Evolutionary conservation across 2,797 vertebrate genomes (phyloP).

Genomic region (Typhlichthys subterraneus): DNA sequence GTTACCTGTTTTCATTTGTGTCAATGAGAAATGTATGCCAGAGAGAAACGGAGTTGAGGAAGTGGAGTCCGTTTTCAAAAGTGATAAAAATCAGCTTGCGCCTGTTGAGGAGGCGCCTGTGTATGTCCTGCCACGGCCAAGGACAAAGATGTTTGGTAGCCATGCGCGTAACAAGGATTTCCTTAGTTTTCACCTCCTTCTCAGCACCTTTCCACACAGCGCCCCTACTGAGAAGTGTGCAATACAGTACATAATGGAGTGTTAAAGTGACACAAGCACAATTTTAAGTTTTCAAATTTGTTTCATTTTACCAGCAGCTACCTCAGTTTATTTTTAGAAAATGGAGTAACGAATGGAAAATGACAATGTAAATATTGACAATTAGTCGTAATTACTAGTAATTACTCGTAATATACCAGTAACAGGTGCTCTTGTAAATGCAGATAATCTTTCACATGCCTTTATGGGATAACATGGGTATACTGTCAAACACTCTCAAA

Average conservation of each 20-base stretch:
- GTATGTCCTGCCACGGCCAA: conserved; percentile 68
- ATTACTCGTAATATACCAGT: no score
- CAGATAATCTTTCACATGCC: no score
- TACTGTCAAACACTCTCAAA: no score
- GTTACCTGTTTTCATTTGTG: conserved; percentile 59
- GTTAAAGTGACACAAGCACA: neutral
- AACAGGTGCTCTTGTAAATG: no score
- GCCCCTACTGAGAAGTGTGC: neutral
- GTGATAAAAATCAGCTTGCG: conserved; percentile 86
- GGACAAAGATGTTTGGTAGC: conserved; percentile 70
- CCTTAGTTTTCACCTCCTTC: conserved; percentile 27
- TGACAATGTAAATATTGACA: no score
- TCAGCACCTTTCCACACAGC: conserved; percentile 22
- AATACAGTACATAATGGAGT: neutral
- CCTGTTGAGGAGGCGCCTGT: conserved; percentile 75
- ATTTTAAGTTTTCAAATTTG: neutral
- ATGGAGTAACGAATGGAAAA: no score
- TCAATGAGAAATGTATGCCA: conserved; percentile 58
- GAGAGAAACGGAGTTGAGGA: conserved; percentile 66
- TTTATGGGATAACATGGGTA: no score
- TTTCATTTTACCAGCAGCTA: no score
- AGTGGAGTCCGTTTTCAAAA: conserved; percentile 83
- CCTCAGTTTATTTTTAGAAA: no score
- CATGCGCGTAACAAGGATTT: conserved; percentile 64
- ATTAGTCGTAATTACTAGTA: no score